Evolutionary conservation across 2,113 vertebrate species (phyloP), one percentile per base, ranked within the genome.

Genomic region (Abramis brama): DNA sequence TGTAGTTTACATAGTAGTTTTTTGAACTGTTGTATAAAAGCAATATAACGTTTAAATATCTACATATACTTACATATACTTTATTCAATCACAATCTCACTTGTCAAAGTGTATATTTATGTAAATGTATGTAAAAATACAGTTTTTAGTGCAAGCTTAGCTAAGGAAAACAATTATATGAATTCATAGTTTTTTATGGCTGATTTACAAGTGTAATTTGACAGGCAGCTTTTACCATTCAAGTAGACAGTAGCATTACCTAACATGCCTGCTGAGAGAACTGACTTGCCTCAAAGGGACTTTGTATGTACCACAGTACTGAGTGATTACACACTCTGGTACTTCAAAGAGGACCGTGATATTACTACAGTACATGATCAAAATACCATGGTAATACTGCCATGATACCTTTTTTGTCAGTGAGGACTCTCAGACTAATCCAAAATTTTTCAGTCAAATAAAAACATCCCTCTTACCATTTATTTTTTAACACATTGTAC

Each of bases 401-500:
- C 79, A 47, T 27, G 12, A 17, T 33, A 27, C 6, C 25, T 60
- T 52, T 55, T 52, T 52, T 70, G 79, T 82, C 25, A 70, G 27
- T 3, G 25, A 76, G 15, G 62, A 87, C 27, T 39, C 86, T 80
- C 57, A 77, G 71, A 55, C 82, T 74, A 50, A 87, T 90, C 85
- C 80, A 50, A 87, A 39, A 43, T 85, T 88, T 88, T 90, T 90
- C 85, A 91, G 79, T 93, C 88, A 88, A 77, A 90, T 80, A 15
- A 75, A 85, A 83, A 86, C 86, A 79, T 90, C 86, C 90, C 70
- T 90, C 86, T 92, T 89, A 81, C 70, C n/a, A 6, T 82, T 79
- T 85, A 52, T 75, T 52, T 73, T 73, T 85, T 62, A 66, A 13
- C 50, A 75, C 85, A 86, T 87, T 57, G 62, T 82, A 82, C 84